phyloP scores from a whole-genome alignment of 1,140 invertebrate genomes.

The Periplaneta americana region DNA sequence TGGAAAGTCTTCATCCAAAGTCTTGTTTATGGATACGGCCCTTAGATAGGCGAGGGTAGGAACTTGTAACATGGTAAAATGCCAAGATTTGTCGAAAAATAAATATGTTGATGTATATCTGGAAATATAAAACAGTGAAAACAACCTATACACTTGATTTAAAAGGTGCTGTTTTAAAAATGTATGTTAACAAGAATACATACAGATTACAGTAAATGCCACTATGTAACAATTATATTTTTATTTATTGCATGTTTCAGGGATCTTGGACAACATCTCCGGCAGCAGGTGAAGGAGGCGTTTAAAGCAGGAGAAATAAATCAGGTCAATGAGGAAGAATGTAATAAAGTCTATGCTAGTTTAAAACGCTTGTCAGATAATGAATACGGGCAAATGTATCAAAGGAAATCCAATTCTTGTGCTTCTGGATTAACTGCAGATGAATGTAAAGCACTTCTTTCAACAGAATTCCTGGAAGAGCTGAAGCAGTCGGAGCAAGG shows the following conservation, averaged over 20 bases:
- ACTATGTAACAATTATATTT: neutral
- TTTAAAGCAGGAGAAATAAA: slow-evolving; percentile 54
- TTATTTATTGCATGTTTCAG: slow-evolving; percentile 43
- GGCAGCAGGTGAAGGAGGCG: slow-evolving; percentile 57
- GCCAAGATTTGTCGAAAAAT: too few species aligned
- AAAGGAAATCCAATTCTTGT: slow-evolving; percentile 46
- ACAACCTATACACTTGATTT: neutral
- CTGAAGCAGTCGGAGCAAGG: slow-evolving; percentile 51
- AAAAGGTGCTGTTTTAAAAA: neutral
- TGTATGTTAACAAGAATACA: neutral
- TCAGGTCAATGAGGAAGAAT: slow-evolving; percentile 47
- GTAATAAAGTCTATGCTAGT: slow-evolving; percentile 58
- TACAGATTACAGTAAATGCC: neutral
- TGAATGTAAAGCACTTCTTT: slow-evolving; percentile 63
- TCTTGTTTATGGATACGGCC: too few species aligned
- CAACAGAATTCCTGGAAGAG: slow-evolving; percentile 60
- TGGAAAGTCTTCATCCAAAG: too few species aligned
- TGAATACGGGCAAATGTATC: slow-evolving; percentile 59
- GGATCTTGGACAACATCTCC: slow-evolving; percentile 69
- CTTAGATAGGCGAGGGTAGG: too few species aligned
- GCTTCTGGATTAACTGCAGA: slow-evolving; percentile 61
- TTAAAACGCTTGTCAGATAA: slow-evolving; percentile 65
- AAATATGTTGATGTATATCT: too few species aligned
- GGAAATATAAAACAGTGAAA: too few species aligned
- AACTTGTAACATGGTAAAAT: too few species aligned